A percentile compares a stretch with the other conserved stretches of the same genome.
Evolutionary conservation across 2,113 vertebrate genomes (phyloP).

Genomic region (Tachysurus fulvidraco): DNA sequence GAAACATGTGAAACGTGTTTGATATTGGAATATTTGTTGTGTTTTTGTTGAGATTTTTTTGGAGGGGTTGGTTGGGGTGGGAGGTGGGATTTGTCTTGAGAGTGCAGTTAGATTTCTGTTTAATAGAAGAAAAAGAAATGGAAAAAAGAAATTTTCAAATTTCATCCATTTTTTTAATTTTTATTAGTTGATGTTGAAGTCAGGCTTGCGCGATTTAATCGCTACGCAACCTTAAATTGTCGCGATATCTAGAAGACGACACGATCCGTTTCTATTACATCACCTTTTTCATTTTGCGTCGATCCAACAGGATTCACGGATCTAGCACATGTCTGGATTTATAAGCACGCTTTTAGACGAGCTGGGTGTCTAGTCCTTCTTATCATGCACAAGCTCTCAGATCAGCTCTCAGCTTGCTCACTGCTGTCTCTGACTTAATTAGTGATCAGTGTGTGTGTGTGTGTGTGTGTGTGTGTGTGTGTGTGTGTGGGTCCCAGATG

Average conservation of each 20-base stretch:
- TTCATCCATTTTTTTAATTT: neutral
- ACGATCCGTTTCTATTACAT: neutral
- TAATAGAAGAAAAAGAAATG: neutral
- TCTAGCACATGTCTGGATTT: neutral
- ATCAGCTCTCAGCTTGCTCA: constrained; percentile 16
- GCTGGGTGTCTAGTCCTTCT: neutral
- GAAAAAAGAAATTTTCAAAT: neutral
- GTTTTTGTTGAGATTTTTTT: neutral
- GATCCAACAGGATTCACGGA: neutral
- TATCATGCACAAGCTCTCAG: neutral
- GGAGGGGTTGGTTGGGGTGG: neutral
- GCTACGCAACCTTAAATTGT: neutral
- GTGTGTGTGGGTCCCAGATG: constrained; percentile 40
- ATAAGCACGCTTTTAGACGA: neutral
- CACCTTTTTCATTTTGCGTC: neutral
- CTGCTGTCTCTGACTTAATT: constrained; percentile 46
- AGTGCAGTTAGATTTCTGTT: neutral
- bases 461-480: too few species aligned
- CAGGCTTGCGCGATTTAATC: neutral
- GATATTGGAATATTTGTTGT: neutral
- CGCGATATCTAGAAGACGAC: neutral
- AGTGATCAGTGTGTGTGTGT: constrained; percentile 10
- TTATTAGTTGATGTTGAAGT: neutral
- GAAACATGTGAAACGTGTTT: neutral
- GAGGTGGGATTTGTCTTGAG: too few species aligned